phyloP scores from a whole-genome alignment of 2,888 invertebrate genomes.

The Coecobrya sp. region DNA sequence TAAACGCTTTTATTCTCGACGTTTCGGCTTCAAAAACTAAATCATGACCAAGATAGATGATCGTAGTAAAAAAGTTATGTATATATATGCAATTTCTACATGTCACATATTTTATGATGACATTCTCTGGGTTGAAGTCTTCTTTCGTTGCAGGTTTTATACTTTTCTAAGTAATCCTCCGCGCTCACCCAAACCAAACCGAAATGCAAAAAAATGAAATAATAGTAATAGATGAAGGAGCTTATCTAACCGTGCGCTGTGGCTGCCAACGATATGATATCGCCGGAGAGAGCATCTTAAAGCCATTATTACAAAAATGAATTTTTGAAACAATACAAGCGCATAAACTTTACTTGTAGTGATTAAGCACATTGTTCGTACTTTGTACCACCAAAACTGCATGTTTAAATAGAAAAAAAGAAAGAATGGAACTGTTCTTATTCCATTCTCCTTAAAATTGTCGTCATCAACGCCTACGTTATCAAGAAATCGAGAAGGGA shows the following conservation, averaged over 20 bases:
- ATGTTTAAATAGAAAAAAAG: background rate
- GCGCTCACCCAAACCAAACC: no score
- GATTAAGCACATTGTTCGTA: background rate
- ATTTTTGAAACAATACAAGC: constrained; percentile 56
- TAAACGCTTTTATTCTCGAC: no score
- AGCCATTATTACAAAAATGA: no score
- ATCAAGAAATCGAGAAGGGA: constrained; percentile 30
- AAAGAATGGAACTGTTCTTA: background rate
- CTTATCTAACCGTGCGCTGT: no score
- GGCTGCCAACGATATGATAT: no score
- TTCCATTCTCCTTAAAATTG: constrained; percentile 2
- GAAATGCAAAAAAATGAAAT: no score
- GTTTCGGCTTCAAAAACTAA: no score
- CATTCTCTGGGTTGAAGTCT: background rate
- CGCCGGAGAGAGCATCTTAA: no score
- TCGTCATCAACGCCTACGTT: constrained; percentile 52
- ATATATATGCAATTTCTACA: background rate
- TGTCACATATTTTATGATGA: background rate
- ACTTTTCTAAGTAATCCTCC: background rate
- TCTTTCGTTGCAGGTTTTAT: background rate
- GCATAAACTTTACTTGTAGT: background rate
- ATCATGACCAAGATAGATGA: no score
- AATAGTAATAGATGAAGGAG: no score
- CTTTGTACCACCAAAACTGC: background rate
- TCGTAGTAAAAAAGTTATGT: no score